Conservation (phyloP, 2,888 invertebrate species). For the Hyalella azteca region DNA sequence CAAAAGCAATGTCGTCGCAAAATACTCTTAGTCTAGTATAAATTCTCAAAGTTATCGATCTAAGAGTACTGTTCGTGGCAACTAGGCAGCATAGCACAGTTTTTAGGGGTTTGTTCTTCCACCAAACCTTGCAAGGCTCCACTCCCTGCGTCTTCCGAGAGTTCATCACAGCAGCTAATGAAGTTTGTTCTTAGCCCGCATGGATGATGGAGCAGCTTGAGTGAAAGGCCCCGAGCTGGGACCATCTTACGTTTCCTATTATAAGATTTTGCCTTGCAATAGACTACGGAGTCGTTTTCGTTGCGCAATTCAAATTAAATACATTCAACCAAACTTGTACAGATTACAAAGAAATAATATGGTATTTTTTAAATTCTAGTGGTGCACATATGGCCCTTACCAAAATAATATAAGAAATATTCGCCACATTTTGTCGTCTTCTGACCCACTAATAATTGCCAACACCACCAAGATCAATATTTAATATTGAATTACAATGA, state of each 20-base stretch:
- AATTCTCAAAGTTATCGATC: neutral
- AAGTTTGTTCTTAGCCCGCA: neutral
- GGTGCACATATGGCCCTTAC: too few relatives aligned
- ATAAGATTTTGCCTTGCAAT: neutral
- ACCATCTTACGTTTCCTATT: neutral
- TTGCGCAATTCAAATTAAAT: too few relatives aligned
- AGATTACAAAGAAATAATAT: neutral
- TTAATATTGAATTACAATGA: too few relatives aligned
- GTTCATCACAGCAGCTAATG: neutral
- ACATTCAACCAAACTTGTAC: too few relatives aligned
- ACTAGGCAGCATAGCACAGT: neutral
- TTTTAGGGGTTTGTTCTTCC: neutral
- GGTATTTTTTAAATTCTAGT: neutral
- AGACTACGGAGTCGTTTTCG: neutral
- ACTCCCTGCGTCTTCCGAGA: neutral
- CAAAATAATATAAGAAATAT: too few relatives aligned
- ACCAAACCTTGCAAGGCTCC: too few relatives aligned
- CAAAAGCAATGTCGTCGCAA: neutral
- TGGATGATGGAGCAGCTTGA: neutral
- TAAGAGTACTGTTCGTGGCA: neutral
- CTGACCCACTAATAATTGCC: too few relatives aligned
- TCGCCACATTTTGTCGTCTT: too few relatives aligned
- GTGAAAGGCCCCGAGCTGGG: neutral
- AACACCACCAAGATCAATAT: too few relatives aligned
- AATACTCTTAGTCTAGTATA: neutral